Conservation (phyloP, 1,140 invertebrate species). For the Eciton burchellii region DNA sequence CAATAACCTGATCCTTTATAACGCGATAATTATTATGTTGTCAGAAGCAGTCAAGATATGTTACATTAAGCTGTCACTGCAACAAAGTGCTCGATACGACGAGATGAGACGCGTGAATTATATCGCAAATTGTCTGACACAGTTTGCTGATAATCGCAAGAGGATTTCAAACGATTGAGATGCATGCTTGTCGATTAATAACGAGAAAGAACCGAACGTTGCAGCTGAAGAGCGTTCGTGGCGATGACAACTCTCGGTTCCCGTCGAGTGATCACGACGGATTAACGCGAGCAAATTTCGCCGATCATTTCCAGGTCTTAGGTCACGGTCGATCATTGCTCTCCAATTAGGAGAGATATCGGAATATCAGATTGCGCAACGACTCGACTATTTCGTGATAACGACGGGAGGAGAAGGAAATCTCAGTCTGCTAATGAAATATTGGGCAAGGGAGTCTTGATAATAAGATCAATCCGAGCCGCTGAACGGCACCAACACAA, state of each 20-base stretch:
- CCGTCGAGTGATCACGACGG: too few relatives aligned
- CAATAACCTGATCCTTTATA: conserved; percentile 29
- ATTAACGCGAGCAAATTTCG: background rate
- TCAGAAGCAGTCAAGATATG: conserved; percentile 8
- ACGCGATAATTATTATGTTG: conserved; percentile 16
- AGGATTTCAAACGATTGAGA: background rate
- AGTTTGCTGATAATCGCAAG: background rate
- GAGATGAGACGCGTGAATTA: background rate
- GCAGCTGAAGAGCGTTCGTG: background rate
- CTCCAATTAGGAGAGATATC: background rate
- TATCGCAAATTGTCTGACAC: background rate
- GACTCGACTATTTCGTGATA: background rate
- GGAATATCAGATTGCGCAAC: background rate
- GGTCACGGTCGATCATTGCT: background rate
- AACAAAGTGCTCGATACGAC: conserved; percentile 18
- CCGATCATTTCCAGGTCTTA: background rate
- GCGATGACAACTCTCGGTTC: background rate
- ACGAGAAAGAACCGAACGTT: background rate
- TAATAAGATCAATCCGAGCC: background rate
- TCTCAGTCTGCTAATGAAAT: background rate
- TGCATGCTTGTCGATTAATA: background rate
- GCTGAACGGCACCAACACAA: background rate
- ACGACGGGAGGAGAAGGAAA: conserved; percentile 16
- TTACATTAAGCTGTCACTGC: background rate
- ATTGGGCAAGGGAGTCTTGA: background rate